phyloP scores from a whole-genome alignment of 1,140 invertebrate genomes.

The Pogonognathellus flavescens region DNA sequence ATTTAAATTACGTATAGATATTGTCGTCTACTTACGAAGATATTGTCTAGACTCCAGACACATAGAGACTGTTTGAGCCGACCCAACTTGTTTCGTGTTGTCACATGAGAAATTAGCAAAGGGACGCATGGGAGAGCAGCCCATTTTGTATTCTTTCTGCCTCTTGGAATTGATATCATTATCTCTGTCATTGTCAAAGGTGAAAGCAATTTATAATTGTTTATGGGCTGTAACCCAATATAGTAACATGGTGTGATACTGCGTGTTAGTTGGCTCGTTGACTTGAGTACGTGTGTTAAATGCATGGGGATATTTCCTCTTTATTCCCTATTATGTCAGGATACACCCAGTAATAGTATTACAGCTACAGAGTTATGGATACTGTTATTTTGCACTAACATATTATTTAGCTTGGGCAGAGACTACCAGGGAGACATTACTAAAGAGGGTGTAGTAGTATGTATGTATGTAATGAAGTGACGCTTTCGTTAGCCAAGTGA shows the following conservation, averaged over 20 bases:
- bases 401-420: too few relatives aligned
- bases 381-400: too few relatives aligned
- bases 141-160: conserved; percentile 1
- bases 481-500: conserved; percentile 25
- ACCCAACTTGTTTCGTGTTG: not conserved
- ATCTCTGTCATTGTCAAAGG: conserved; percentile 48
- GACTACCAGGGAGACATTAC: too few relatives aligned
- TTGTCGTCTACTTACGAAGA: too few relatives aligned
- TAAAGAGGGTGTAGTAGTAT: too few relatives aligned
- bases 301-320: too few relatives aligned
- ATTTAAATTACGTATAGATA: too few relatives aligned
- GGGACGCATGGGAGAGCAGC: not conserved
- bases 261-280: conserved; percentile 5
- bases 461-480: not conserved
- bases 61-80: too few relatives aligned
- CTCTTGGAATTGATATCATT: conserved; percentile 40
- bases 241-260: conserved; percentile 6
- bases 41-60: too few relatives aligned
- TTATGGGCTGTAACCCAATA: conserved; percentile 32
- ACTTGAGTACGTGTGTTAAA: not conserved
- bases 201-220: conserved; percentile 46
- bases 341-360: too few relatives aligned
- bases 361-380: too few relatives aligned
- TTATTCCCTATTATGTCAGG: too few relatives aligned
- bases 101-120: not conserved